Evolutionary conservation across 1,140 invertebrate species (phyloP), one percentile per base, ranked within the genome.

Genomic region (Heliconius eleuchia): DNA sequence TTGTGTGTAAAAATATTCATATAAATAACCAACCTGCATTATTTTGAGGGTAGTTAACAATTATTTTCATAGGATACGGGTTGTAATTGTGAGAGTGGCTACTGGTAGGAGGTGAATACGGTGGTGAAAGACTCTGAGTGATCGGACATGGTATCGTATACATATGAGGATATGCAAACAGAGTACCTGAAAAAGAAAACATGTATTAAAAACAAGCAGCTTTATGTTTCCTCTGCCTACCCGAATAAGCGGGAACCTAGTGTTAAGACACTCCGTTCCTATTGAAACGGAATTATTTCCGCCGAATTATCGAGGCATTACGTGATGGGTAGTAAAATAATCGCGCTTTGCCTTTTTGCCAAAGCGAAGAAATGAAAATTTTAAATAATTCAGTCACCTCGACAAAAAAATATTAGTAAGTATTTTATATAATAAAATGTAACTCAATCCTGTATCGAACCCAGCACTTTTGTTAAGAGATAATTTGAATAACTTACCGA

Each of bases 61-160:
- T 66, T 66, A 66, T 66, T 30, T 30, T 66, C 60, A 66, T 66
- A 27, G 60, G 60, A 16, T 66, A 66, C 11, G 60, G 60, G 13
- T 30, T 66, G 23, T 66, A 13, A 30, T 30, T 66, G 11, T 66
- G 13, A 5, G 23, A 6, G n/a, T 60, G 57, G 11, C 19, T 19
- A 8, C 0, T 0, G 9, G 9, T 66, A 13, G 60, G 11, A 5
- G 19, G 19, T 23, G 60, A 5, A 1, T 4, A 5, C 8, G 60
- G 60, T 30, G n/a, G 55, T 23, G 55, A 3, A 23, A 57, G 55
- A 6, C 19, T 16, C 27, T 66, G 60, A 11, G 60, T 66, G 11
- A 66, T 3, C 11, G 60, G 60, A 66, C 60, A 66, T 11, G 60
- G 60, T 6, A 66, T 11, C 13, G 60, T 66, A 6, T 66, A 66